Evolutionary conservation across 2,113 vertebrate species (phyloP).

Genomic region (Laticauda laticaudata): DNA sequence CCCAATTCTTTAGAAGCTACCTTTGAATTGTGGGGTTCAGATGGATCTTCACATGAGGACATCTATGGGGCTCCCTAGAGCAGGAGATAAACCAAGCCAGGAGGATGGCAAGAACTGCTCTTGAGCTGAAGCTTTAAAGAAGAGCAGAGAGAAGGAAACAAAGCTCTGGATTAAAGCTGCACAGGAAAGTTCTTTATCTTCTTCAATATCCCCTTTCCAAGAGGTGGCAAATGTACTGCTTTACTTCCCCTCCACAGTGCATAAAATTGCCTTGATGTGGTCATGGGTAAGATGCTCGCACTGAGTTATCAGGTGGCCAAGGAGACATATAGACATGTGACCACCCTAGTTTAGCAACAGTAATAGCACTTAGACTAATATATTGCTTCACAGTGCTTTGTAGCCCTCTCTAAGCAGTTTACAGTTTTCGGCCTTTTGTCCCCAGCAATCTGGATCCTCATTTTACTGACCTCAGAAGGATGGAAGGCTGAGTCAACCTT

Average conservation of each 20-base stretch:
- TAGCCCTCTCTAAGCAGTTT: too few relatives aligned
- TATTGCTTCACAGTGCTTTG: too few relatives aligned
- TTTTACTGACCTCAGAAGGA: too few relatives aligned
- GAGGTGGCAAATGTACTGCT: not conserved
- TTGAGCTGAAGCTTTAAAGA: not conserved
- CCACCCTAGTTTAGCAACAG: too few relatives aligned
- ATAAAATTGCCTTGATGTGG: not conserved
- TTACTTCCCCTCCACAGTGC: not conserved
- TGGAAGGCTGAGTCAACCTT: too few relatives aligned
- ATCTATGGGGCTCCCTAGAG: not conserved
- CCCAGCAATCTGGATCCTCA: too few relatives aligned
- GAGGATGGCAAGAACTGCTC: not conserved
- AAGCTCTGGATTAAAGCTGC: not conserved
- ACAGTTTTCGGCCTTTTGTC: too few relatives aligned
- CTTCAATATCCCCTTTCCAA: not conserved
- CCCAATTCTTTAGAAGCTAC: not conserved
- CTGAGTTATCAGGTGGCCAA: not conserved
- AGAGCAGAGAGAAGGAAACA: not conserved
- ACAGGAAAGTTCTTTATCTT: not conserved
- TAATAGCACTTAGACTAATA: too few relatives aligned
- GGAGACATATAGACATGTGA: not conserved
- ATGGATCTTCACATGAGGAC: not conserved
- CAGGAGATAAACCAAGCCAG: not conserved
- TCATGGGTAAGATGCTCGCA: not conserved
- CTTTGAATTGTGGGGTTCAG: not conserved